Evolutionary conservation across 1,140 invertebrate species (phyloP).

Genomic region (Philotrypesis tridentata): DNA sequence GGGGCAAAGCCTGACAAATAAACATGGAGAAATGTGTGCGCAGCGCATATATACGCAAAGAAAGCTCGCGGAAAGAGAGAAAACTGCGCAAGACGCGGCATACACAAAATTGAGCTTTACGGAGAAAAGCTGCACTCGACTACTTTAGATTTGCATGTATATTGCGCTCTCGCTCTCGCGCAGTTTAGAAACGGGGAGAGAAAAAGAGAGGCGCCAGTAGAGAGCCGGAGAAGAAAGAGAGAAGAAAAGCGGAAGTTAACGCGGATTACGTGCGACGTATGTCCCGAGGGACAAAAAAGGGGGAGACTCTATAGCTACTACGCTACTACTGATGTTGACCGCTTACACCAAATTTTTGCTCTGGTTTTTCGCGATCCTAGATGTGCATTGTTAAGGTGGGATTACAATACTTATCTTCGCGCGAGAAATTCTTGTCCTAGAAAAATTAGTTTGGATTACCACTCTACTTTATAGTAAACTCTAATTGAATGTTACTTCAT

Average conservation of each 20-base stretch:
- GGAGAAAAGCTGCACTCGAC: neutral
- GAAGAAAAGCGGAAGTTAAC: constrained; percentile 45
- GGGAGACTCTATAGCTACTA: constrained; percentile 20
- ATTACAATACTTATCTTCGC: too few relatives aligned
- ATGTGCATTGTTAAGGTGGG: neutral
- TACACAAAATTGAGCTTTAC: constrained; percentile 39
- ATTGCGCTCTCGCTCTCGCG: constrained; percentile 37
- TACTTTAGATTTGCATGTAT: constrained; percentile 57
- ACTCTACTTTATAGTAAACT: too few relatives aligned
- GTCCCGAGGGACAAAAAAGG: constrained; percentile 33
- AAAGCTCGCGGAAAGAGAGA: neutral
- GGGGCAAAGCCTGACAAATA: constrained; percentile 4
- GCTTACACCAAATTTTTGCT: neutral
- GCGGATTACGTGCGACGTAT: constrained; percentile 46
- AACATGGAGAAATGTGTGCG: neutral
- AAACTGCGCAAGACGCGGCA: neutral
- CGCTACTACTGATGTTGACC: too few relatives aligned
- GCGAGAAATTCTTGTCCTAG: too few relatives aligned
- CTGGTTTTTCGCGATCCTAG: neutral
- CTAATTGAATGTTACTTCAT: neutral
- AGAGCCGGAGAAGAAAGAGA: neutral
- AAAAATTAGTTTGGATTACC: too few relatives aligned
- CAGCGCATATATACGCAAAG: neutral
- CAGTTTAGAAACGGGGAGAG: constrained; percentile 30
- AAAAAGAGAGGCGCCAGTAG: constrained; percentile 14